Percentiles rank a stretch among this genome's conserved stretches.
phyloP scores from a whole-genome alignment of 1,140 invertebrate genomes.

The Yoshiicerus persimilis region DNA sequence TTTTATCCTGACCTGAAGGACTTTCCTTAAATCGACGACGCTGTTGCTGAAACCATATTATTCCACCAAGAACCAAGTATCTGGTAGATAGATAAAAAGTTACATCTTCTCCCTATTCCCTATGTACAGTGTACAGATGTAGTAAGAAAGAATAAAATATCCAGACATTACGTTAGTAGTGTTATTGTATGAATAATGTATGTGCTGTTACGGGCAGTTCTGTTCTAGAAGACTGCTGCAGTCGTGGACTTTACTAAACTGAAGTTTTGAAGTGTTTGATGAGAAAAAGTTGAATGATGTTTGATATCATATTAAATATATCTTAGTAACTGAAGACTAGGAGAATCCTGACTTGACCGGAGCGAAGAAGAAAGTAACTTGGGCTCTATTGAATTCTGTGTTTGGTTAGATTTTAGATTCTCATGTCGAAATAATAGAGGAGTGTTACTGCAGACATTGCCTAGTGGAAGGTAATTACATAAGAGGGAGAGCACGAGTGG shows the following conservation, averaged over 20 bases:
- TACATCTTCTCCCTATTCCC: not conserved
- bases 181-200: not conserved
- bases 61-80: not conserved
- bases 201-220: not conserved
- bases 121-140: not conserved
- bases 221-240: not conserved
- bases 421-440: not conserved
- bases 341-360: not conserved
- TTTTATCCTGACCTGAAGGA: not conserved
- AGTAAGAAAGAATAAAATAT: not conserved
- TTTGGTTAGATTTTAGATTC: not conserved
- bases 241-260: not conserved
- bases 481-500: not conserved
- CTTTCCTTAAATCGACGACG: not conserved
- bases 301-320: not conserved
- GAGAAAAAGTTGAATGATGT: slow-evolving; percentile 5
- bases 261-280: not conserved
- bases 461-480: not conserved
- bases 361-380: not conserved
- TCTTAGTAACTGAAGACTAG: not conserved
- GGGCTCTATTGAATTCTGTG: not conserved
- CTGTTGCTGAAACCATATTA: not conserved
- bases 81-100: not conserved
- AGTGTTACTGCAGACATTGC: not conserved
- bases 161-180: not conserved